Evolutionary conservation across 2,888 invertebrate species (phyloP), one percentile per base, ranked within the genome.

Genomic region (Micoletzkya japonica): DNA sequence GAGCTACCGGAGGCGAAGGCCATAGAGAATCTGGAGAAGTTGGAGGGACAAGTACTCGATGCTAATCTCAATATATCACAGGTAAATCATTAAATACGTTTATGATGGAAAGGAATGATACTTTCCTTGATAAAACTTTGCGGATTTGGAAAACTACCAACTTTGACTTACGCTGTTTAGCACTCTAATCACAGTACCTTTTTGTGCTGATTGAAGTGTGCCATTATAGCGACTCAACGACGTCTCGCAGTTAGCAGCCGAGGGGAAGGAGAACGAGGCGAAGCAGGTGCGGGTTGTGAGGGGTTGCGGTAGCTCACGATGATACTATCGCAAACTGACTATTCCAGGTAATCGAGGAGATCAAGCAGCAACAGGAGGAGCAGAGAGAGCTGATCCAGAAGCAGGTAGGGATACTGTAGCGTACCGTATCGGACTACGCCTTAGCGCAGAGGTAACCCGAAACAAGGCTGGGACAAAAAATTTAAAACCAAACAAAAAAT

Each of bases 1-100:
- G 74, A 74, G 4, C 70, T 70, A 10, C 75, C 61, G 0, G 72
- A 77, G 30, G 60, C 75, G 54, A 74, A 76, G 39, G 75, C 75
- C 1, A 58, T 80, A 50, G 75, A 78, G 36, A 72, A 73, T 28
- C 59, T 79, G 71, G 80, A 78, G 57, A 74, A 75, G 66, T 39
- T 77, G 4, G 80, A 80, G 61, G 78, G 78, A 66, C 68, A 74
- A 50, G 77, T 80, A 7, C 70, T 80, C 17, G 80, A 78, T 49
- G 73, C 80, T 1, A 80, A 80, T 72, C 50, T 78, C 61, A 80
- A 80, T 64, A 78, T 80, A 36, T 80, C 78, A 0, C 75, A 74
- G 75, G 76, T 75, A 59, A n/a, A n/a, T n/a, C n/a, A n/a, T n/a
- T n/a, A n/a, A n/a, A n/a, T n/a, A n/a, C n/a, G n/a, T n/a, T 30